A percentile compares a stretch with the other conserved stretches of the same genome.
Evolutionary conservation across 2,113 vertebrate species (phyloP).

Genomic region (Crotophaga sulcirostris): DNA sequence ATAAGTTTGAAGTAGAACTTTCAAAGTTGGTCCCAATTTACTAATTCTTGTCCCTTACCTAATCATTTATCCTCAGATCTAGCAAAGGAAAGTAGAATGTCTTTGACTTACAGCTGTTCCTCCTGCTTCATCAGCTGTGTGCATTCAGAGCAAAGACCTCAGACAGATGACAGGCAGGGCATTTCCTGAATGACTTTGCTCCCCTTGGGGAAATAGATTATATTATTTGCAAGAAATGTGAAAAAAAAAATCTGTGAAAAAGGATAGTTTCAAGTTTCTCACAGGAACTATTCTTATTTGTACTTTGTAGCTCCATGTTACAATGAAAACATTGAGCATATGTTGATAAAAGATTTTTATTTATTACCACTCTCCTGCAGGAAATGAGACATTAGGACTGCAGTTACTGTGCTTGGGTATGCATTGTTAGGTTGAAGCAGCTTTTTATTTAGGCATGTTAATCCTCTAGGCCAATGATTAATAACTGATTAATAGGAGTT

Average conservation of each 20-base stretch:
- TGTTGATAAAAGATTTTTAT: conserved; percentile 22
- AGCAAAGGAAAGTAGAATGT: background rate
- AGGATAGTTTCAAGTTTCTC: background rate
- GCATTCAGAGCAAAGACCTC: background rate
- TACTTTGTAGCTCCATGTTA: background rate
- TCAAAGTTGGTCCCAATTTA: background rate
- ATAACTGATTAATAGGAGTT: conserved; percentile 13
- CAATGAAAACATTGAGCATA: background rate
- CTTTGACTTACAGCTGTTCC: background rate
- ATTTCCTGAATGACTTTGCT: background rate
- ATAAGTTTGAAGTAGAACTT: background rate
- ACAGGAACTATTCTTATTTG: background rate
- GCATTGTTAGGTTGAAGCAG: background rate
- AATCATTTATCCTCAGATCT: background rate
- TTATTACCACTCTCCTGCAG: background rate
- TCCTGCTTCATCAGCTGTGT: background rate
- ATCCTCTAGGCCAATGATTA: conserved; percentile 29
- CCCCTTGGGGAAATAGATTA: background rate
- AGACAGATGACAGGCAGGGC: background rate
- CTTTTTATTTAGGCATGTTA: conserved; percentile 28
- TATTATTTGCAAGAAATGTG: background rate
- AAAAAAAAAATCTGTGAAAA: background rate
- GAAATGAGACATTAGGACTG: background rate
- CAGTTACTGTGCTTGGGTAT: background rate
- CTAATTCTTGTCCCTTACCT: background rate